A percentile compares a stretch with the other conserved stretches of the same genome.
These are phyloP conservation scores for Xanthorhoe designata DNA, from an alignment of 2,888 invertebrate genomes.

Conservation along the genomic window DNA sequence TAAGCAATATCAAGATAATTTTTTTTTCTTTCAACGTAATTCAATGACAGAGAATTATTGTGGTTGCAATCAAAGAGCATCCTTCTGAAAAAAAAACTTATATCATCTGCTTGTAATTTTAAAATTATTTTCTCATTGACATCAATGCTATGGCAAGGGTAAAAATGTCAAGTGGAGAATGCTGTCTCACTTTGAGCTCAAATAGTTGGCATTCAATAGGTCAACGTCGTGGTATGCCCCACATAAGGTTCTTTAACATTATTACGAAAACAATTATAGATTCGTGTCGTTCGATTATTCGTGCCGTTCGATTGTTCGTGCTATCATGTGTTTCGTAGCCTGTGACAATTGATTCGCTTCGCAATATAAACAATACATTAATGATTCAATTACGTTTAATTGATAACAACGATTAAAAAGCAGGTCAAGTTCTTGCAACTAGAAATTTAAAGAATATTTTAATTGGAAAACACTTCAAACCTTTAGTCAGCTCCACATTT, in stretches of 20 bases:
- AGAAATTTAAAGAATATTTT: background rate
- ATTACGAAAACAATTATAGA: conserved; percentile 3
- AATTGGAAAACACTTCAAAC: too few species aligned
- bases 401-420: background rate
- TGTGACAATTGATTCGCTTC: background rate
- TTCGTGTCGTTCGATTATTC: background rate
- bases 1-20: too few species aligned
- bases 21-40: too few species aligned
- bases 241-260: background rate
- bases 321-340: background rate
- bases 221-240: background rate
- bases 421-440: background rate
- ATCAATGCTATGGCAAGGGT: background rate
- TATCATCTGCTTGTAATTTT: background rate
- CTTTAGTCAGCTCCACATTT: too few species aligned
- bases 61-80: too few species aligned
- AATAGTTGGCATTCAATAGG: background rate
- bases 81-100: too few species aligned
- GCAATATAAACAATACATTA: background rate
- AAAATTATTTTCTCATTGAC: background rate
- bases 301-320: background rate
- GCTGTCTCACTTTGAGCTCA: background rate
- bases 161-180: background rate
- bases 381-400: background rate
- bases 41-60: too few species aligned